Evolutionary conservation across 2,113 vertebrate species (phyloP).

Genomic region (Eolophus roseicapilla): DNA sequence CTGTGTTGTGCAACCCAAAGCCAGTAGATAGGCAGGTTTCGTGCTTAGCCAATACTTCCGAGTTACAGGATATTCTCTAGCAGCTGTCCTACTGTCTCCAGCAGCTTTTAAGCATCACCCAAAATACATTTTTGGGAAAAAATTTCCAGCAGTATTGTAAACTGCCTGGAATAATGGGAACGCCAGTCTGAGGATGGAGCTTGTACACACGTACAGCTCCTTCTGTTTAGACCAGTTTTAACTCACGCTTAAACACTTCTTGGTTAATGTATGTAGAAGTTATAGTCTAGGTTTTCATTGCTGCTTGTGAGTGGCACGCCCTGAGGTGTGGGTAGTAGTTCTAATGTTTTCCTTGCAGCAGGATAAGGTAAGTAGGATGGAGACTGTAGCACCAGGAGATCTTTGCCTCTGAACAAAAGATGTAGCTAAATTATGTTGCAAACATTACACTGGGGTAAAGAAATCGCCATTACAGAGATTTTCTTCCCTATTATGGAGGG

Average conservation of each 20-base stretch:
- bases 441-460: background rate
- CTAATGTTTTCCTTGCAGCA: background rate
- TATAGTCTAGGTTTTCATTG: background rate
- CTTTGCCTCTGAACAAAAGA: background rate
- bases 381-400: background rate
- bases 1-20: background rate
- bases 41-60: background rate
- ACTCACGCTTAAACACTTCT: background rate
- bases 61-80: background rate
- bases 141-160: background rate
- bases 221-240: background rate
- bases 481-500: background rate
- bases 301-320: background rate
- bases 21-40: background rate
- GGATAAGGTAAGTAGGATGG: background rate
- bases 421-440: background rate
- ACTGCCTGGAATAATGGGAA: background rate
- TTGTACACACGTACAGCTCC: background rate
- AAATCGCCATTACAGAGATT: background rate
- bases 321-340: background rate
- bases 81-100: background rate
- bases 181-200: background rate
- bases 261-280: rapidly evolving
- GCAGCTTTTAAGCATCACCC: background rate
- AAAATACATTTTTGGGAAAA: background rate